A percentile compares a stretch with the other conserved stretches of the same genome.
Evolutionary conservation across 2,113 vertebrate species (phyloP).

Genomic region (Narcine bancroftii): DNA sequence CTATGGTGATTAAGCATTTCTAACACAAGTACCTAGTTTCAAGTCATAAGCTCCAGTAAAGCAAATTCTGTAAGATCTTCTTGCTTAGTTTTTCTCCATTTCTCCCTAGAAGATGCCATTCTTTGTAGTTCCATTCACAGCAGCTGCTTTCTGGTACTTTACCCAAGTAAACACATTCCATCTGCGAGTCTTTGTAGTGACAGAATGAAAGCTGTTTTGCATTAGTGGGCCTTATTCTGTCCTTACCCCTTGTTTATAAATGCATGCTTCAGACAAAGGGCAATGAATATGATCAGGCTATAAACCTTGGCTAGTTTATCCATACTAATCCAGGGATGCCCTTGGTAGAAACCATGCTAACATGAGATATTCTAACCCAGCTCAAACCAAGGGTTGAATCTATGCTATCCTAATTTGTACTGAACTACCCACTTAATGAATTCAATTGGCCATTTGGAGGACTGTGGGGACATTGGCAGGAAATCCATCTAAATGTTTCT

Average conservation of each 20-base stretch:
- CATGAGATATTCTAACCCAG: background rate
- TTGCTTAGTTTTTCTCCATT: conserved; percentile 11
- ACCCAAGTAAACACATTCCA: background rate
- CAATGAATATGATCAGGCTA: background rate
- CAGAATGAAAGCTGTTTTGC: background rate
- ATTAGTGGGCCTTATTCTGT: background rate
- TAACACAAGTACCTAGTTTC: conserved; percentile 13
- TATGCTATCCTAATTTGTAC: background rate
- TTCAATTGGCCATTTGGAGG: background rate
- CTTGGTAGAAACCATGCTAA: background rate
- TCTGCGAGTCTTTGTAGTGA: conserved; percentile 18
- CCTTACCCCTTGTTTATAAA: background rate
- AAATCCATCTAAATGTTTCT: background rate
- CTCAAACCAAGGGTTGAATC: conserved; percentile 10
- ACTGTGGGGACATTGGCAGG: background rate
- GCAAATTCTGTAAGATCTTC: background rate
- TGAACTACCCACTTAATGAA: background rate
- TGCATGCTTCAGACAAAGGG: background rate
- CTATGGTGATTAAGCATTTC: background rate
- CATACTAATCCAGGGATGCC: background rate
- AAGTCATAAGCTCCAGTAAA: conserved; percentile 11
- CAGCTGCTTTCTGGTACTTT: background rate
- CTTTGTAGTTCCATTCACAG: background rate
- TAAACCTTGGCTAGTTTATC: background rate
- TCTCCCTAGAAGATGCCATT: background rate